These are phyloP conservation scores for Scolopax mira DNA, from an alignment of 2,113 vertebrate genomes.

Conservation along the genomic window DNA sequence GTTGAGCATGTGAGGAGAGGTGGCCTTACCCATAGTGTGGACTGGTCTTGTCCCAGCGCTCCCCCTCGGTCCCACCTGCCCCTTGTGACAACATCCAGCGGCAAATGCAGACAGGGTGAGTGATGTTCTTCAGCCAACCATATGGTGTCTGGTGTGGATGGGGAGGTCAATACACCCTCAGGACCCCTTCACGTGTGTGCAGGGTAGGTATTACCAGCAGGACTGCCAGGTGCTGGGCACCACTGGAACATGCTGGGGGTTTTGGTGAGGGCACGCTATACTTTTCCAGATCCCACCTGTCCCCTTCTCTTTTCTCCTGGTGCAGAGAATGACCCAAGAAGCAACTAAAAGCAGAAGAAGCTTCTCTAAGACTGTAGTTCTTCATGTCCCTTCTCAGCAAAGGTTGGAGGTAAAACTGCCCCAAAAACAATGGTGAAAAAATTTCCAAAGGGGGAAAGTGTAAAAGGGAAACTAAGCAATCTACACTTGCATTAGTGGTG, in stretches of 20 bases:
- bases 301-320: neutral
- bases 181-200: neutral
- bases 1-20: neutral
- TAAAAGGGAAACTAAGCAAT: neutral
- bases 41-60: neutral
- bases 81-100: neutral
- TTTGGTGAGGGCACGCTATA: rapidly evolving
- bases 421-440: neutral
- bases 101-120: neutral
- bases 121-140: neutral
- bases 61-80: neutral
- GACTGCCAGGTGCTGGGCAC: neutral
- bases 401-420: neutral
- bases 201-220: neutral
- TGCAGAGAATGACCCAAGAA: neutral
- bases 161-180: neutral
- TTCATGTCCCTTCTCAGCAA: neutral
- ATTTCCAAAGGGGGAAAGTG: neutral
- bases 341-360: neutral
- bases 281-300: neutral
- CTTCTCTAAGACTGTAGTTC: neutral
- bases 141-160: neutral
- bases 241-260: neutral
- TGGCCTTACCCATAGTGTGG: neutral
- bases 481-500: rapidly evolving